A percentile compares a stretch with the other conserved stretches of the same genome.
phyloP scores from a whole-genome alignment of 2,113 vertebrate species.

The Ictidomys tridecemlineatus region DNA sequence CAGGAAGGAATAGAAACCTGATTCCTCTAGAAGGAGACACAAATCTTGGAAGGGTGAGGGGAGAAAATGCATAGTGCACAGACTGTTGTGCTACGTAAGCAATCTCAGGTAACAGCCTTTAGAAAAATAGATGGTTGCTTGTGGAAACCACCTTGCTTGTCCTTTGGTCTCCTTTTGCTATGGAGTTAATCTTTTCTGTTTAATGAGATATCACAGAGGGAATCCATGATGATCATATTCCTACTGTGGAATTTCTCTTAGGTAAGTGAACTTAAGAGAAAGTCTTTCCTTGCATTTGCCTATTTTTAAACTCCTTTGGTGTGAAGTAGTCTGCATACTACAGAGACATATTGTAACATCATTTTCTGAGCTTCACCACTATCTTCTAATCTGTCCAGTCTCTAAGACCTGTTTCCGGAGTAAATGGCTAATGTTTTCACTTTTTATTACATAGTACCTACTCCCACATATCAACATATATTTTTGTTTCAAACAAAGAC shows the following conservation, averaged over 20 bases:
- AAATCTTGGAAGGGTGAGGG: neutral
- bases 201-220: neutral
- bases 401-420: neutral
- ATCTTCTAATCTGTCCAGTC: neutral
- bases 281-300: neutral
- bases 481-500: neutral
- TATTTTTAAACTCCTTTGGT: neutral
- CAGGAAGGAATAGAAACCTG: too few relatives aligned
- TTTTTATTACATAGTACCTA: neutral
- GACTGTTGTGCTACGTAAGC: neutral
- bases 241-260: neutral
- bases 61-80: neutral
- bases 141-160: too few relatives aligned
- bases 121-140: neutral
- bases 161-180: too few relatives aligned
- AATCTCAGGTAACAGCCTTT: neutral
- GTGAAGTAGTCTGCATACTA: neutral
- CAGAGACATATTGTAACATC: neutral
- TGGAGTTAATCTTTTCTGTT: neutral
- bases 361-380: neutral
- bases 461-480: neutral
- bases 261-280: neutral
- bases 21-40: neutral
- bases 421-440: neutral
- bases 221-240: neutral